Evolutionary conservation across 37 sponge, comb jelly and placozoan species (phyloP), one percentile per base, ranked within the genome.

Genomic region (Crambe crambe): DNA sequence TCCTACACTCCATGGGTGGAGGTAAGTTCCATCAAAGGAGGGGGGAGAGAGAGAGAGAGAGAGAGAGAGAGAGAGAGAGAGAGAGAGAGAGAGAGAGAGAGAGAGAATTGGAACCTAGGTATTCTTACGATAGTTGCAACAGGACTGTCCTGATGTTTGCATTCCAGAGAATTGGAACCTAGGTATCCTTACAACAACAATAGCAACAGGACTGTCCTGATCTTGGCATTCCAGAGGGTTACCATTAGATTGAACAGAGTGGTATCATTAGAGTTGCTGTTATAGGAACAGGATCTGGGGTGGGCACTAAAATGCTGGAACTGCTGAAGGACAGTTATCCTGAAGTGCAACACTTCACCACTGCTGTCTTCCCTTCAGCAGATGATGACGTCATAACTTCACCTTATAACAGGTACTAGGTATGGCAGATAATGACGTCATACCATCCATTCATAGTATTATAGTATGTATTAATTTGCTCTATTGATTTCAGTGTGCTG

Each of bases 311-410:
- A 38, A 63, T 94, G 10, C 74, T 98, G 61, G 86, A 91, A n/a
- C 54, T 94, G 3, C 75, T 98, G 26, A 77, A 74, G 58, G 94
- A 98, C 29, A 83, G 89, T n/a, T 98, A 89, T 61, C 96, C 94
- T 73, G 92, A 95, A 3, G 92, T 95, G 30, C 86, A 97, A 71
- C 56, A 86, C 37, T 98, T 98, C 78, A 87, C 78, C 0, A 80
- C 85, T 0, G 90, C 94, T 22, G 99, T 98, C 54, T 98, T 89
- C 78, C 99, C 99, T 30, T 93, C 94, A 17, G 84, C 70, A 35
- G 96, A 98, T 65, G 99, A 98, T 86, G 99, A 98, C 81, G 99
- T 98, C 59, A 96, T 98, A 25, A 98, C 99, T 20, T 98, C 99
- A 62, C 99, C 99, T 1, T 98, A 98, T 75, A 98, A 98, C 86